Base-by-base conservation (phyloP, 64 coral and sea anemone genomes). In the Porites lutea region DNA sequence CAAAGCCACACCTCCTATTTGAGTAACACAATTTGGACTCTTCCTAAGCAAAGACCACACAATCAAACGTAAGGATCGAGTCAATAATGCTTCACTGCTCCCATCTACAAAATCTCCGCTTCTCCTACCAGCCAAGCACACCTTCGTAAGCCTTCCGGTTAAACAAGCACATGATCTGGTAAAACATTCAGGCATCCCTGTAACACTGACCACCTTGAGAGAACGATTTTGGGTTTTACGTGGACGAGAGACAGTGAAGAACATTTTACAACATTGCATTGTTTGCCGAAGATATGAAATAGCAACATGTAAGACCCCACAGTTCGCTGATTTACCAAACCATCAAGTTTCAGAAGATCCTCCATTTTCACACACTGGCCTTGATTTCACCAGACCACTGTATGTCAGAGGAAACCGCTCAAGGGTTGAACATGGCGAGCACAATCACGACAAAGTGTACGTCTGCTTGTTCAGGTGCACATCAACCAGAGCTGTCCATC, bases 161-260 rank as follows among this genome's bases (percentile, higher is more conserved):
- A 69, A 66, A 20, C 54, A 66, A 61, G 46, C 14, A 8, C 88
- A 89, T 58, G 5, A 79, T 8, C 49, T 1, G 49, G 86, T 72
- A 7, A 52, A 74, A 19, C 68, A 74, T 15, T 72, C 55, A 55
- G 86, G 86, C 58, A 72, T 74, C 69, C 75, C 27, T 3, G 72
- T 48, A 11, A 85, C 82, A 49, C 7, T 85, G 49, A 75, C 18
- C 51, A 19, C 15, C 19, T 23, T 75, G 37, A 74, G 71, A 59
- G 21, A 59, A 18, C 47, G 20, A 48, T 45, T 27, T 22, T 72
- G 72, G 58, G 67, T 59, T 59, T 57, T 64, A 23, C 54, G 58
- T 27, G 87, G 61, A n/a, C 72, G 66, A 52, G 46, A 61, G 23
- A 65, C 57, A 46, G 66, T 89, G 19, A 89, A 89, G 87, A 89